Conservation (phyloP, 2,888 invertebrate genomes). For the Myopa testacea region DNA sequence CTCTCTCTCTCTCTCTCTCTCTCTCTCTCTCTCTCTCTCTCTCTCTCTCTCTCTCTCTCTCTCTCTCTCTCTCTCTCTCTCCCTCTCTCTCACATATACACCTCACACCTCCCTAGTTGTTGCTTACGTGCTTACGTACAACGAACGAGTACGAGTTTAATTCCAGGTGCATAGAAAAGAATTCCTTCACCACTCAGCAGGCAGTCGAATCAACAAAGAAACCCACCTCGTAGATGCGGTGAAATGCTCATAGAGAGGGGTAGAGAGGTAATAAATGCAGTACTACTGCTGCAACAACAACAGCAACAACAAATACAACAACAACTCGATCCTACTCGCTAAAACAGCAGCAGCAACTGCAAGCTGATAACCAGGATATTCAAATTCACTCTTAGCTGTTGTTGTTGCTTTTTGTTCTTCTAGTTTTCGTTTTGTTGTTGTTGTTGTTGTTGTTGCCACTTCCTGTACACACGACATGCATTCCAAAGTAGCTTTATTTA, state of each 20-base stretch:
- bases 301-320: neutral
- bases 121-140: neutral
- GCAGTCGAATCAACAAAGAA: too few species aligned
- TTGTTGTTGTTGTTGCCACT: neutral
- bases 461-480: neutral
- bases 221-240: too few species aligned
- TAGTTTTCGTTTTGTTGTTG: neutral
- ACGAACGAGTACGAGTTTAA: neutral
- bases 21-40: neutral
- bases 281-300: neutral
- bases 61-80: neutral
- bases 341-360: neutral
- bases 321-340: neutral
- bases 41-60: neutral
- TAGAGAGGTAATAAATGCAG: neutral
- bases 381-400: neutral
- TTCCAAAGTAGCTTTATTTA: constrained; percentile 27
- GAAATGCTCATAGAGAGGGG: neutral
- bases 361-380: neutral
- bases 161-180: neutral
- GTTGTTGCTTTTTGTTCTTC: neutral
- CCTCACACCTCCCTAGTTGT: neutral
- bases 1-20: neutral
- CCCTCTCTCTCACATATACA: too few species aligned
- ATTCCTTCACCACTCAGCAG: too few species aligned